phyloP scores from a whole-genome alignment of 2,113 vertebrate species.

The Anas platyrhynchos region DNA sequence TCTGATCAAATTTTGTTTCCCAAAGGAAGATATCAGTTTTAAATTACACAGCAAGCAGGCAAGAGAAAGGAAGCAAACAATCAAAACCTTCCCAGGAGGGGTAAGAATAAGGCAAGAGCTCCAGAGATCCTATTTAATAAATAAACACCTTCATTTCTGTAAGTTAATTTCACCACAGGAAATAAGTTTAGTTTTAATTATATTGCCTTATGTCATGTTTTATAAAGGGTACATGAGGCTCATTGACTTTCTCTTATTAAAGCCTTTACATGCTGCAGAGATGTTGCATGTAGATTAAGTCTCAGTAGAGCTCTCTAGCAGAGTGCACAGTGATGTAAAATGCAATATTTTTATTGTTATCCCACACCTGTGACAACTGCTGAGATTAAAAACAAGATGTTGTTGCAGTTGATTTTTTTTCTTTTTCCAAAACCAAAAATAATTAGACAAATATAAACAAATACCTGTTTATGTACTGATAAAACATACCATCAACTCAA shows the following conservation, averaged over 20 bases:
- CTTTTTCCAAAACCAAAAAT: background rate
- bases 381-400: constrained; percentile 4
- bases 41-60: constrained; percentile 81
- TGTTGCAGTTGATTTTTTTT: background rate
- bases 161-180: constrained; percentile 85
- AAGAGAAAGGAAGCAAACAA: constrained; percentile 80
- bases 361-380: constrained; percentile 32
- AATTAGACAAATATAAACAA: background rate
- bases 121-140: constrained; percentile 85
- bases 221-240: constrained; percentile 79
- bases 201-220: constrained; percentile 82
- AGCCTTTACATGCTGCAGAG: constrained; percentile 60
- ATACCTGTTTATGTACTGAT: background rate
- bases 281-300: constrained; percentile 47
- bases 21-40: constrained; percentile 80
- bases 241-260: constrained; percentile 82
- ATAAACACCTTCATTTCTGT: constrained; percentile 86
- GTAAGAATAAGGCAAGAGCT: constrained; percentile 66
- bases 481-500: background rate
- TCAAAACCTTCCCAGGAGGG: constrained; percentile 81
- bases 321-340: constrained; percentile 48
- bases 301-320: constrained; percentile 27
- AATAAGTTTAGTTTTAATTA: constrained; percentile 87
- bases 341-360: constrained; percentile 49
- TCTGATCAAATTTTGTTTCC: constrained; percentile 82